These are phyloP conservation scores for Drosophila austrosaltans DNA, from an alignment of 2,888 invertebrate genomes.

Conservation along the genomic window DNA sequence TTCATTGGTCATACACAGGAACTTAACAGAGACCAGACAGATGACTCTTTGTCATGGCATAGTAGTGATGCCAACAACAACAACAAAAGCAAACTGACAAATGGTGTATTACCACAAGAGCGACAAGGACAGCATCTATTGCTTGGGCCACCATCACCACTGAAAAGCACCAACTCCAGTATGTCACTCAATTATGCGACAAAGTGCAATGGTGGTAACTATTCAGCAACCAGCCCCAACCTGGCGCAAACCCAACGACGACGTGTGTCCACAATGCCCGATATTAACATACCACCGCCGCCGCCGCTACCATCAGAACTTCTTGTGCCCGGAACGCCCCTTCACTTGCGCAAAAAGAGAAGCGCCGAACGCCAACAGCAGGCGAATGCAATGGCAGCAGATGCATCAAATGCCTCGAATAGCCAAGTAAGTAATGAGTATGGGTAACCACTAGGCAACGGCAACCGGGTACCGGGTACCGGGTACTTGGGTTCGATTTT, in stretches of 20 bases:
- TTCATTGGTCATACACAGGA: slow-evolving; percentile 79
- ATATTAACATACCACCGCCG: slow-evolving; percentile 74
- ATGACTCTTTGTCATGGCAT: slow-evolving; percentile 59
- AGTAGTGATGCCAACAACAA: slow-evolving; percentile 68
- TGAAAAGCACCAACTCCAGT: slow-evolving; percentile 60
- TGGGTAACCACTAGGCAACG: background rate
- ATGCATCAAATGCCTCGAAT: slow-evolving; percentile 26
- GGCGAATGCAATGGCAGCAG: slow-evolving; percentile 5
- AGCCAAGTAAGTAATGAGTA: slow-evolving; percentile 63
- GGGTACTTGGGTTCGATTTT: slow-evolving; percentile 1
- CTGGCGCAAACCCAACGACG: slow-evolving; percentile 46
- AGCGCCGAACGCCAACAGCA: slow-evolving; percentile 44
- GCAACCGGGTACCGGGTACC: background rate
- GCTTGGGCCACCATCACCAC: slow-evolving; percentile 29
- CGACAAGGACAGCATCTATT: slow-evolving; percentile 22
- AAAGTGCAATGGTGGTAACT: slow-evolving; percentile 56
- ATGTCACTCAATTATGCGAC: slow-evolving; percentile 65
- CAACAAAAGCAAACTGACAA: slow-evolving; percentile 53
- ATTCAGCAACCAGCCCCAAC: slow-evolving; percentile 24
- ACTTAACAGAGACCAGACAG: slow-evolving; percentile 54
- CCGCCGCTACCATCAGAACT: slow-evolving; percentile 71
- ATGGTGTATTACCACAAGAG: slow-evolving; percentile 57
- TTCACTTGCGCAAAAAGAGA: slow-evolving; percentile 66
- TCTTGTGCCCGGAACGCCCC: slow-evolving; percentile 60
- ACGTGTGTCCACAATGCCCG: slow-evolving; percentile 68